Evolutionary conservation across 2,113 vertebrate genomes (phyloP).

Genomic region (Corapipo altera): DNA sequence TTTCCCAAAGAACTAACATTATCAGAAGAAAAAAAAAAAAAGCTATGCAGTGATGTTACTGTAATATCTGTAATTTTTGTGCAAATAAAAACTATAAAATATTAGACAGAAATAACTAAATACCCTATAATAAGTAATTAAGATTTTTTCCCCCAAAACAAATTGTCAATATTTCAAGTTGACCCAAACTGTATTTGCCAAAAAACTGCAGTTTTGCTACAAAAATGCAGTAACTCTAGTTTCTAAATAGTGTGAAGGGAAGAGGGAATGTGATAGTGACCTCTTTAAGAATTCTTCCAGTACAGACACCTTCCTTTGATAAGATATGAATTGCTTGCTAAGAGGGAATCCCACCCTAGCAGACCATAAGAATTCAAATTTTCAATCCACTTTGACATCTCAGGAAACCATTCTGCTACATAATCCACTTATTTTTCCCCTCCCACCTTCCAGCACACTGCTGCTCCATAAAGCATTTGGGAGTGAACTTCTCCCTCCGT

Average conservation of each 20-base stretch:
- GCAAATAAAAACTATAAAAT: background rate
- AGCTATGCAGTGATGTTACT: background rate
- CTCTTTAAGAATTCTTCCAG: background rate
- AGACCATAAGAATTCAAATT: background rate
- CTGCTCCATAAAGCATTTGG: background rate
- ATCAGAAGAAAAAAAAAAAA: background rate
- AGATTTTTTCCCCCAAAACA: background rate
- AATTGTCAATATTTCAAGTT: background rate
- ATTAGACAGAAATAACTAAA: background rate
- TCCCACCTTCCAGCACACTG: background rate
- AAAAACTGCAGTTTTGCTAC: background rate
- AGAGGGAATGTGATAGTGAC: background rate
- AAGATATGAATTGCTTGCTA: background rate
- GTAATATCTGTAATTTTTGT: background rate
- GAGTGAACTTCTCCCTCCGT: background rate
- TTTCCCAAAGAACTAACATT: background rate
- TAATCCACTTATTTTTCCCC: background rate
- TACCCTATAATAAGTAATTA: background rate
- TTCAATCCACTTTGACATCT: background rate
- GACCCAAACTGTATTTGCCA: background rate
- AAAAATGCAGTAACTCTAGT: background rate
- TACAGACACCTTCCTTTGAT: background rate
- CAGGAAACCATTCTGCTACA: background rate
- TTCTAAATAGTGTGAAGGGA: background rate
- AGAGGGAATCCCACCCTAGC: background rate